Base-by-base conservation (phyloP, 1,140 invertebrate genomes). In the Ceratoteleas bidentatus region DNA sequence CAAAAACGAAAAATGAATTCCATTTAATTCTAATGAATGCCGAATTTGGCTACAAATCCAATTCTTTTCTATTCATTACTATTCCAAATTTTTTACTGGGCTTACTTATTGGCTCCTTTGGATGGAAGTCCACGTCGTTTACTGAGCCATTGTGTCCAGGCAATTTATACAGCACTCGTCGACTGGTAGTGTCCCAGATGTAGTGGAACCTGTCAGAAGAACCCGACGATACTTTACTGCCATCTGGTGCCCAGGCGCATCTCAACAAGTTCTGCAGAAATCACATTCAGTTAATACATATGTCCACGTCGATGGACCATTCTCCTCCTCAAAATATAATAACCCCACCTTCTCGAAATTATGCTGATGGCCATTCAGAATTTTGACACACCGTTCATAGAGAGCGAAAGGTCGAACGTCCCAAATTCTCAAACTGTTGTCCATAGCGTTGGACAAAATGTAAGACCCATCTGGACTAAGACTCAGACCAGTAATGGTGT, bases 61-160 rank as follows among this genome's bases (percentile, higher is more conserved):
- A n/a, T n/a, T n/a, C n/a, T n/a, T n/a, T n/a, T n/a, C n/a, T n/a
- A n/a, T n/a, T n/a, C n/a, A n/a, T n/a, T n/a, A n/a, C n/a, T n/a
- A n/a, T n/a, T n/a, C n/a, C n/a, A n/a, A n/a, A n/a, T n/a, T n/a
- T n/a, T n/a, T n/a, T n/a, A n/a, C n/a, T n/a, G n/a, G n/a, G n/a
- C 92, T 92, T 92, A 96, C 96, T 89, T 62, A 99, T 96, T 6
- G 98, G 97, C 91, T 99, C 98, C 52, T 94, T 95, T 0, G 97
- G 97, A 93, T 99, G 99, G 87, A 99, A 99, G 90, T 98, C 96
- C 0, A 98, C 95, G 88, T 98, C 98, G 89, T 99, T 99, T 3
- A 99, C 97, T 78, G 97, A 97, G 15, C 99, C 99, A 90, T 97
- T 97, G 90, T 99, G 99, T 0, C 99, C 99, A 0, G 99, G 99